Percentiles rank a stretch among this genome's conserved stretches.
Evolutionary conservation across 2,797 vertebrate genomes (phyloP).

Genomic region (Merluccius polli): DNA sequence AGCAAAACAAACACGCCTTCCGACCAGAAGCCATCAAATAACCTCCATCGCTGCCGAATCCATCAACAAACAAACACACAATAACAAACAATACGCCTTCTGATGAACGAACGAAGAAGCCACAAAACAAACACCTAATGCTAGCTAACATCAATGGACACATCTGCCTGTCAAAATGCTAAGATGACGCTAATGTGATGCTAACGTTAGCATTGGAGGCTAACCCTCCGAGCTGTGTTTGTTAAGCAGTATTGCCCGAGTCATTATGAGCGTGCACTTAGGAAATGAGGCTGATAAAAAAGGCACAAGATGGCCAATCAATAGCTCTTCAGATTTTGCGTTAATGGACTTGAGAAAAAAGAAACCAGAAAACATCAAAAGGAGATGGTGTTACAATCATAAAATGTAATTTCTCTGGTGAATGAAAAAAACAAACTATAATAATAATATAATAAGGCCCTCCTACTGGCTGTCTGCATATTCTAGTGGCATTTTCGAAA

Average conservation of each 20-base stretch:
- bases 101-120: constrained; percentile 82
- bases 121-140: constrained; percentile 69
- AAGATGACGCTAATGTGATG: constrained; percentile 75
- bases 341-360: constrained; percentile 84
- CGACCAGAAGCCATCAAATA: constrained; percentile 87
- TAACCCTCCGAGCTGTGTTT: constrained; percentile 81
- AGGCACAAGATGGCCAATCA: constrained; percentile 99
- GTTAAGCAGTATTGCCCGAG: constrained; percentile 96
- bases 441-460: constrained; percentile 85
- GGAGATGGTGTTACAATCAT: constrained; percentile 89
- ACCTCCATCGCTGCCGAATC: constrained; percentile 72
- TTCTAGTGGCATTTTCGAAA: constrained; percentile 99
- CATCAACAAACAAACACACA: constrained; percentile 74
- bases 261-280: constrained; percentile 97
- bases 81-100: constrained; percentile 81
- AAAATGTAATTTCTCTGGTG: constrained; percentile 96
- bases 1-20: constrained; percentile 13
- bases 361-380: constrained; percentile 81
- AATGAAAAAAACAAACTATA: constrained; percentile 76
- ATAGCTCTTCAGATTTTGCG: constrained; percentile 99
- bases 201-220: background rate
- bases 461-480: constrained; percentile 83
- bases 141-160: constrained; percentile 80
- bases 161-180: constrained; percentile 88
- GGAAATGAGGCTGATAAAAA: constrained; percentile 92